Evolutionary conservation across 2,797 vertebrate genomes (phyloP).

Genomic region (Ptychobarbus kaznakovi): DNA sequence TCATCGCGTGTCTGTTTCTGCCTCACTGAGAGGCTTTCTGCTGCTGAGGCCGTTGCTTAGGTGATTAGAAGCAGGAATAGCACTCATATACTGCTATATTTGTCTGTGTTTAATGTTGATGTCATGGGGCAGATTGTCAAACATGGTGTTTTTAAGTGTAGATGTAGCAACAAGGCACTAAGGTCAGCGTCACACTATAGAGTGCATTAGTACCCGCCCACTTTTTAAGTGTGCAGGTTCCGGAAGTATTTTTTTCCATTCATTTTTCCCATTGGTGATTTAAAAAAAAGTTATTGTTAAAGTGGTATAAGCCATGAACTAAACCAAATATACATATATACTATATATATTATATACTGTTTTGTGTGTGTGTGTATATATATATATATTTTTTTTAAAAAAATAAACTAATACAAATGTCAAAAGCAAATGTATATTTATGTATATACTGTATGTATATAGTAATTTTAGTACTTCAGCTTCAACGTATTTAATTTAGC

Average conservation of each 20-base stretch:
- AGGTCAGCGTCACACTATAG: neutral
- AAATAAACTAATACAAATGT: too few species aligned
- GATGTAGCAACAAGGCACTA: neutral
- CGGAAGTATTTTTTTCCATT: neutral
- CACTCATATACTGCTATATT: slow-evolving; percentile 4
- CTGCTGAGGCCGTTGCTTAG: slow-evolving; percentile 53
- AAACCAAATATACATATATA: too few species aligned
- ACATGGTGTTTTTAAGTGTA: neutral
- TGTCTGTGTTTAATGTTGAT: slow-evolving; percentile 32
- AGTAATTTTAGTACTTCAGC: too few species aligned
- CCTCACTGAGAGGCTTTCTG: slow-evolving; percentile 29
- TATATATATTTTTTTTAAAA: too few species aligned
- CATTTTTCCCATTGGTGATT: neutral
- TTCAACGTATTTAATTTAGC: too few species aligned
- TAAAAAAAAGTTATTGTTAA: neutral
- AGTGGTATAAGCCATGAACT: neutral
- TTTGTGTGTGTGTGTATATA: too few species aligned
- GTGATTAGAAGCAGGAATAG: slow-evolving; percentile 50
- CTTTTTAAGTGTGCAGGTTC: neutral
- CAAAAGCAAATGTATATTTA: too few species aligned
- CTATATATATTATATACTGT: too few species aligned
- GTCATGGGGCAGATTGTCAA: neutral
- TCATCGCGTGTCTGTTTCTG: slow-evolving; percentile 29
- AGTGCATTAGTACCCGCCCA: neutral
- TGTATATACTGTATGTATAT: too few species aligned